Evolutionary conservation across 1,140 invertebrate genomes (phyloP).

Genomic region (Mizuhopecten yessoensis): DNA sequence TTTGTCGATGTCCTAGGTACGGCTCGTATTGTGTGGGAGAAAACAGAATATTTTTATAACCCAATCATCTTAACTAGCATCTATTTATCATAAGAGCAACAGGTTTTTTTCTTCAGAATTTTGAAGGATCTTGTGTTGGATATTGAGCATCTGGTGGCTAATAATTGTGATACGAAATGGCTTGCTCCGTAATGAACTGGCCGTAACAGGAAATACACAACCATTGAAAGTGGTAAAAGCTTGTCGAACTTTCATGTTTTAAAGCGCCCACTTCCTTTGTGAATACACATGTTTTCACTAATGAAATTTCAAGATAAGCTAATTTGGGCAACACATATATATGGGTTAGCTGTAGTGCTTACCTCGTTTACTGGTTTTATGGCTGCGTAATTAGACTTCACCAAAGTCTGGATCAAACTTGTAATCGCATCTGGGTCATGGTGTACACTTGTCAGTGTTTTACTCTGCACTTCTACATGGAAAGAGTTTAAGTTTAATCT

Average conservation of each 20-base stretch:
- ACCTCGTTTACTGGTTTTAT: neutral
- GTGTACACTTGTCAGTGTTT: neutral
- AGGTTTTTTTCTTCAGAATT: too few species aligned
- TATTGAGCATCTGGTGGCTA: neutral
- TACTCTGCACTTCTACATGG: neutral
- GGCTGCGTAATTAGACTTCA: conserved; percentile 1
- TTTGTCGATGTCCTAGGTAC: too few species aligned
- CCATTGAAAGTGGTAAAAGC: neutral
- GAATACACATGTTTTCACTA: conserved; percentile 39
- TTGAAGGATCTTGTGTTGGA: too few species aligned
- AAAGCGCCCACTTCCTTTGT: neutral
- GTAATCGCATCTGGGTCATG: neutral
- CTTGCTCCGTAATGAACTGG: neutral
- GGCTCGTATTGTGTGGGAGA: too few species aligned
- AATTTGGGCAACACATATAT: conserved; percentile 25
- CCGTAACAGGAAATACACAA: neutral
- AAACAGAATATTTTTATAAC: too few species aligned
- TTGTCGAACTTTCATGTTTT: conserved; percentile 1
- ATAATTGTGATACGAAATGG: neutral
- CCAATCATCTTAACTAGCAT: neutral
- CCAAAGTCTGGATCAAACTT: neutral
- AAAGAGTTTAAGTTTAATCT: too few species aligned
- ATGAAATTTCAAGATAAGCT: conserved; percentile 35
- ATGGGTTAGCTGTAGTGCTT: neutral
- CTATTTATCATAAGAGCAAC: neutral